Conservation (phyloP, 2,113 vertebrate genomes). For the Lipotes vexillifer region DNA sequence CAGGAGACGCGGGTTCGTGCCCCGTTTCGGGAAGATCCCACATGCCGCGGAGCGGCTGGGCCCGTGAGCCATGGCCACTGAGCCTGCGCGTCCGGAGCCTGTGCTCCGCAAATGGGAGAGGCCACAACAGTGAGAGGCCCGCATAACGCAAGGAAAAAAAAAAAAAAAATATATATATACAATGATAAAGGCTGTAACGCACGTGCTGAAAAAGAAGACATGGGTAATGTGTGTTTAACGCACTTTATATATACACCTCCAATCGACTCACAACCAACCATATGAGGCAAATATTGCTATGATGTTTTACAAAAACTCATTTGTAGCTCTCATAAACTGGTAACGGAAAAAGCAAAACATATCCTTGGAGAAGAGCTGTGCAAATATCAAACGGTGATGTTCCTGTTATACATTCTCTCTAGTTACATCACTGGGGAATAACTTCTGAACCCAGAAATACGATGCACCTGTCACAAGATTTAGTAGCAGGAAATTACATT, state of each 20-base stretch:
- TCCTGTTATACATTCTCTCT: neutral
- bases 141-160: too few relatives aligned
- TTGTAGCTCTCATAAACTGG: neutral
- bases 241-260: neutral
- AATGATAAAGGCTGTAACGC: neutral
- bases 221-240: fast-evolving
- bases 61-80: too few relatives aligned
- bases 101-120: too few relatives aligned
- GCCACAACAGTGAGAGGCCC: too few relatives aligned
- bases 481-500: slow-evolving; percentile 57
- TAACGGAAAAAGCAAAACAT: neutral
- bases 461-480: slow-evolving; percentile 39
- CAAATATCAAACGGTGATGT: slow-evolving; percentile 12
- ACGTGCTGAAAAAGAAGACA: neutral
- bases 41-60: too few relatives aligned
- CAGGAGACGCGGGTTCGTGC: too few relatives aligned
- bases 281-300: neutral
- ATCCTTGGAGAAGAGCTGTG: slow-evolving; percentile 34
- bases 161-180: neutral
- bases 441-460: slow-evolving; percentile 11
- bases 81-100: too few relatives aligned
- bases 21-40: too few relatives aligned
- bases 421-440: slow-evolving; percentile 27
- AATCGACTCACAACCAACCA: neutral
- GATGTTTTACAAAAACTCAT: neutral